Base-by-base conservation (phyloP, 2,888 invertebrate genomes). In the Zootermopsis nevadensis region DNA sequence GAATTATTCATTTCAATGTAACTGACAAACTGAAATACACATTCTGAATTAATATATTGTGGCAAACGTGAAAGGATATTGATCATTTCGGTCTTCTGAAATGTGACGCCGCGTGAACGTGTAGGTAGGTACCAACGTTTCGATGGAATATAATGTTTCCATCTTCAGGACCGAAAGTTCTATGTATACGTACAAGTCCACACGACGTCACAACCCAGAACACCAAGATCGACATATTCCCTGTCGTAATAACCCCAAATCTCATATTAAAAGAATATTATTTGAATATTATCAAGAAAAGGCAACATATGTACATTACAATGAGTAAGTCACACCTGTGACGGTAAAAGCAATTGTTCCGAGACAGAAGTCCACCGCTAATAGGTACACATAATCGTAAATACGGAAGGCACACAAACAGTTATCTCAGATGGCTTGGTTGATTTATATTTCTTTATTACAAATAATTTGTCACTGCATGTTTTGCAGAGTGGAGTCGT, bases 351-450 rank as follows among this genome's bases (percentile, higher is more conserved):
- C 31, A 69, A 69, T 38, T 74, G 24, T 8, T 74, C n/a, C 38
- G 22, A 74, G 33, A 35, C 24, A n/a, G 33, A 74, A 74, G 10
- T 74, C 24, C 35, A n/a, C 74, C 38, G 35, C 74, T 74, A 74
- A 19, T 0, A 38, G 38, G 10, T 38, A 74, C 42, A 42, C 38
- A 38, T 4, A 74, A n/a, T 74, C 10, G 33, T 74, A 42, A 74
- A 38, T 74, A 38, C 74, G 38, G 38, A 72, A 74, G 74, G 74
- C 74, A 74, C 74, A 74, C 74, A 33, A 24, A 74, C 74, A 74
- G 10, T 35, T 12, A 74, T 38, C 33, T 38, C 33, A 38, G 38
- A 74, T 74, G 74, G 74, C 74, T 74, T 74, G 74, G 74, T 74
- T 74, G 74, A 74, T 74, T n/a, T 8, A 8, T 15, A 48, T 12